These are phyloP conservation scores for Paramuricea clavata DNA, from an alignment of 92 coral and sea anemone species.

Conservation along the genomic window DNA sequence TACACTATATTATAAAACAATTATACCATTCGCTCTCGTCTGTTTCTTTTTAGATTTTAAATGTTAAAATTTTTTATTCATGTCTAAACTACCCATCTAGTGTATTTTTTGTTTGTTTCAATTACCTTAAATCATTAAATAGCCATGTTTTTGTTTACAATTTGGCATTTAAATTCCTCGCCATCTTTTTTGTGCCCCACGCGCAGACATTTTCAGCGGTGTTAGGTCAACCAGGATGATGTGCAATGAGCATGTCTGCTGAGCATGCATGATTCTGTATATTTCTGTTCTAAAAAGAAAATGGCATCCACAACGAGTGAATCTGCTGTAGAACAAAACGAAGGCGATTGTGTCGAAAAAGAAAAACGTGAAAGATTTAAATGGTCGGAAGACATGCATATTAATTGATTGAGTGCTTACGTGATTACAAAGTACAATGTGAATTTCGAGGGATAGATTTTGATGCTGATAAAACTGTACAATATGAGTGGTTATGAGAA, in stretches of 20 bases:
- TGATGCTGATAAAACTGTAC: not conserved
- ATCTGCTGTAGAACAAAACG: not conserved
- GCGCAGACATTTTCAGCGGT: too few relatives aligned
- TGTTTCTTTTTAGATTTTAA: too few relatives aligned
- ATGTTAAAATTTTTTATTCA: too few relatives aligned
- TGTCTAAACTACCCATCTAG: too few relatives aligned
- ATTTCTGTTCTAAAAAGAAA: not conserved
- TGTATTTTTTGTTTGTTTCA: too few relatives aligned
- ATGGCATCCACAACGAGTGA: not conserved
- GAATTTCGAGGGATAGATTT: not conserved
- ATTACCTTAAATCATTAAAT: too few relatives aligned
- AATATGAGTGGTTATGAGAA: not conserved
- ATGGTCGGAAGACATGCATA: not conserved
- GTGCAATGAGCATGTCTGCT: not conserved
- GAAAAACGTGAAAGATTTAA: not conserved
- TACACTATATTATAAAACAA: too few relatives aligned
- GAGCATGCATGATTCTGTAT: constrained; percentile 1
- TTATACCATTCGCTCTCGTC: too few relatives aligned
- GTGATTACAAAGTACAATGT: not conserved
- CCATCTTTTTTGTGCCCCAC: too few relatives aligned
- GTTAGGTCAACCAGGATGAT: not conserved
- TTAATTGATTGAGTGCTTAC: not conserved
- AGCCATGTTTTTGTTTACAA: too few relatives aligned
- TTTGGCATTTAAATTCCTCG: too few relatives aligned
- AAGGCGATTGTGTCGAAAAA: not conserved